Percentiles rank a stretch among this genome's conserved stretches.
These are phyloP conservation scores for Trachelus tabidus DNA, from an alignment of 2,888 invertebrate species.

Conservation along the genomic window DNA sequence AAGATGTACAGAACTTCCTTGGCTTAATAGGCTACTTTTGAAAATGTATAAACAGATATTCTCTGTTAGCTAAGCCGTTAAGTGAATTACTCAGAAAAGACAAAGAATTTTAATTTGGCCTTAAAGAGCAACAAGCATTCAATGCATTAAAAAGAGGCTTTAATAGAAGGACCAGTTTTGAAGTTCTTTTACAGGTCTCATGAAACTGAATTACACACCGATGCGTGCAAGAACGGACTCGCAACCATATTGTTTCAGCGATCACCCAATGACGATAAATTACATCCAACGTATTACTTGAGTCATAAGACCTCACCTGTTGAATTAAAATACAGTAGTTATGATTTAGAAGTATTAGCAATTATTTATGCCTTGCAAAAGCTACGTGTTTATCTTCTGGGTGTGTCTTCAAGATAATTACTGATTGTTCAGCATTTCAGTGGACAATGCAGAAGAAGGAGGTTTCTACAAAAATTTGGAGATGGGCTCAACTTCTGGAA, in stretches of 20 bases:
- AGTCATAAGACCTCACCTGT: conserved; percentile 26
- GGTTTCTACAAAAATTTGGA: conserved; percentile 22
- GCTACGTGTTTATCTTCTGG: conserved; percentile 28
- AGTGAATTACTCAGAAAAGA: conserved; percentile 23
- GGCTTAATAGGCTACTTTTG: conserved; percentile 29
- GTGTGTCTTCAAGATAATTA: conserved; percentile 30
- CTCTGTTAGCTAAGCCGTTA: conserved; percentile 22
- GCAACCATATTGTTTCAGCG: conserved; percentile 16
- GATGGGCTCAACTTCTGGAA: conserved; percentile 32
- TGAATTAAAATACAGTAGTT: conserved; percentile 23
- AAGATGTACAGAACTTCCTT: conserved; percentile 10
- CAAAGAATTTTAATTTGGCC: conserved; percentile 15
- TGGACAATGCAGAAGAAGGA: conserved; percentile 24
- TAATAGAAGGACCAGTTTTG: conserved; percentile 27
- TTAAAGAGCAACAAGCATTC: conserved; percentile 26
- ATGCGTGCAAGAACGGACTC: conserved; percentile 16
- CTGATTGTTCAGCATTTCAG: conserved; percentile 31
- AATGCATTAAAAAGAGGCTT: conserved; percentile 12
- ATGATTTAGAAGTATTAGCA: conserved; percentile 28
- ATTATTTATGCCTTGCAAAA: conserved; percentile 23
- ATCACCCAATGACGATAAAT: conserved; percentile 12
- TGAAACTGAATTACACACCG: conserved; percentile 25
- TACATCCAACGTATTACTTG: conserved; percentile 16
- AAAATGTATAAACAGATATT: conserved; percentile 24
- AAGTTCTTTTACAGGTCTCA: conserved; percentile 19